These are phyloP conservation scores for Trachelus iudaicus DNA, from an alignment of 2,888 invertebrate species.

Conservation along the genomic window DNA sequence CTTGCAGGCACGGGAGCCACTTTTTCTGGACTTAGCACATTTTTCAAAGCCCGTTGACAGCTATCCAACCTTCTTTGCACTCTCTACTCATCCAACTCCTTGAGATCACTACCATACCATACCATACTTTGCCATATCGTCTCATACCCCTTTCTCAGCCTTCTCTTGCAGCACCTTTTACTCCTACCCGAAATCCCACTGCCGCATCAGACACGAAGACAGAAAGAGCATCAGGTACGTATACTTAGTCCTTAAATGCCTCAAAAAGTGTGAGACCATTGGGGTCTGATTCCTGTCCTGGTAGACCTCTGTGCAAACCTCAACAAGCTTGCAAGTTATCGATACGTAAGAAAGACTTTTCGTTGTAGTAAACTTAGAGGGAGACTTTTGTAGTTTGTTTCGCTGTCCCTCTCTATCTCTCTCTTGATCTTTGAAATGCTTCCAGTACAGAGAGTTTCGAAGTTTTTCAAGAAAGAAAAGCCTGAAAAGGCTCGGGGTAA, in stretches of 20 bases:
- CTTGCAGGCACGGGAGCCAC: slow-evolving; percentile 51
- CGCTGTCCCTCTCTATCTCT: not conserved
- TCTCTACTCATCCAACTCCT: slow-evolving; percentile 19
- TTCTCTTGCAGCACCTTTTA: slow-evolving; percentile 26
- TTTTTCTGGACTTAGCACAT: slow-evolving; percentile 60
- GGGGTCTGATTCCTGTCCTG: not conserved
- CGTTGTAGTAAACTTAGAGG: not conserved
- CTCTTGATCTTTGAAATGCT: not conserved
- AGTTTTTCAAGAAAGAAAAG: not conserved
- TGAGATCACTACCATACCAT: slow-evolving; percentile 13
- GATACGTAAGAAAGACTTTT: not conserved
- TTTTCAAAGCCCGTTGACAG: slow-evolving; percentile 60
- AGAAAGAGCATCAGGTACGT: not conserved
- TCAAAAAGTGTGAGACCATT: not conserved
- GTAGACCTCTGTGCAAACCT: not conserved
- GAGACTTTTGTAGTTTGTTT: not conserved
- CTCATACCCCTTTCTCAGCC: slow-evolving; percentile 16
- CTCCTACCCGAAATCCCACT: slow-evolving; percentile 25
- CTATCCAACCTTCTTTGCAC: slow-evolving; percentile 45
- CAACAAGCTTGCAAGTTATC: not conserved
- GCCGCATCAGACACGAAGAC: not conserved
- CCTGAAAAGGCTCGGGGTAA: not conserved
- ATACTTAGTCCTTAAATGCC: not conserved
- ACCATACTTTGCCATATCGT: slow-evolving; percentile 21
- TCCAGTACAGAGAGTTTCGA: not conserved